Conservation (phyloP, 2,888 invertebrate genomes). For the Microchrysa polita region DNA sequence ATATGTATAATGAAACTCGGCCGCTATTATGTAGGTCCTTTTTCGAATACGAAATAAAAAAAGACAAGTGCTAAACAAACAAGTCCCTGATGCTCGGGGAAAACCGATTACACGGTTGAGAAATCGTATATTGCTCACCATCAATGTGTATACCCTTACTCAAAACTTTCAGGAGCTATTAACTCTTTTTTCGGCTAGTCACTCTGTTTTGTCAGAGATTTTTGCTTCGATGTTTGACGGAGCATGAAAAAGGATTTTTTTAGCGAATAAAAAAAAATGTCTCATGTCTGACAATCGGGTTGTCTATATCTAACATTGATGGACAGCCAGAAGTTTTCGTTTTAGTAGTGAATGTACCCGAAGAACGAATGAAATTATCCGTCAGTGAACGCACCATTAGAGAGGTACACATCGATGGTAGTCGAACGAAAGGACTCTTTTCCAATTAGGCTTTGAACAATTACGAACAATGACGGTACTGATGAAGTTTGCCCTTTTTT, state of each 20-base stretch:
- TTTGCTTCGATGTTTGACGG: constrained; percentile 24
- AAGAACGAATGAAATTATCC: neutral
- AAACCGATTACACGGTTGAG: constrained; percentile 49
- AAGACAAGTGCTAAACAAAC: constrained; percentile 15
- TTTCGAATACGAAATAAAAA: neutral
- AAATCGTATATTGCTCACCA: constrained; percentile 39
- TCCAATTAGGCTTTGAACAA: constrained; percentile 31
- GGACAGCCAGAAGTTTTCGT: neutral
- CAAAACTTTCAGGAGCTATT: constrained; percentile 7
- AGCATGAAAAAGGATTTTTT: constrained; percentile 36
- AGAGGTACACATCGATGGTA: constrained; percentile 30
- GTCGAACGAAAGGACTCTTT: constrained; percentile 26
- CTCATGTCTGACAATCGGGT: constrained; percentile 1
- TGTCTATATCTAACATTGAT: constrained; percentile 15
- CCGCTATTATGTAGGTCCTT: neutral
- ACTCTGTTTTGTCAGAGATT: neutral
- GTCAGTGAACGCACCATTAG: constrained; percentile 34
- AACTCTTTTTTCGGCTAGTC: constrained; percentile 1
- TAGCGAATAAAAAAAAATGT: constrained; percentile 9
- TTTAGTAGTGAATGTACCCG: neutral
- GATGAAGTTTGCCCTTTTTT: neutral
- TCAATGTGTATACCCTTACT: constrained; percentile 9
- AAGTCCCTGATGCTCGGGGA: constrained; percentile 34
- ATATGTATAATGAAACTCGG: neutral
- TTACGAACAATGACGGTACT: neutral